Percentiles rank a stretch among this genome's conserved stretches.
Conservation (phyloP, 1,140 invertebrate genomes). For the Idris sp. region DNA sequence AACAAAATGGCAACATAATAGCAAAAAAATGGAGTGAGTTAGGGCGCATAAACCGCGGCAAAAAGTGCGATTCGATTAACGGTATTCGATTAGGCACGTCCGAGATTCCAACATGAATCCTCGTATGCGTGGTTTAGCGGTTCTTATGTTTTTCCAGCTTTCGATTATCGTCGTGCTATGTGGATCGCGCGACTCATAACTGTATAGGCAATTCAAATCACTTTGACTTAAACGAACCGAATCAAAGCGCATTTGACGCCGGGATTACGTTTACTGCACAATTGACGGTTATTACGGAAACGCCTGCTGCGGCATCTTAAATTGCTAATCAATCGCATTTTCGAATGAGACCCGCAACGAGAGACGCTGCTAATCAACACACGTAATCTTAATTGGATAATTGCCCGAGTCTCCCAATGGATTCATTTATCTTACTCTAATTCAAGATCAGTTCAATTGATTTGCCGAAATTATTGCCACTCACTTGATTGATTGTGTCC, state of each 20-base stretch:
- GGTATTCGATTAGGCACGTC: conserved; percentile 61
- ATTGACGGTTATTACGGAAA: conserved; percentile 45
- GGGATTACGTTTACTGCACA: conserved; percentile 37
- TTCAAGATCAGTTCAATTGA: no score
- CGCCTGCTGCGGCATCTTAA: conserved; percentile 12
- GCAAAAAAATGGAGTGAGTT: conserved; percentile 18
- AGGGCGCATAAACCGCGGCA: conserved; percentile 32
- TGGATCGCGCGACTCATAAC: conserved; percentile 50
- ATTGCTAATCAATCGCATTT: conserved; percentile 28
- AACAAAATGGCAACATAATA: no score
- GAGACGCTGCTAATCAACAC: no score
- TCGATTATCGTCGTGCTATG: conserved; percentile 51
- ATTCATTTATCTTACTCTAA: no score
- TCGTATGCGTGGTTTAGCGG: conserved; percentile 49
- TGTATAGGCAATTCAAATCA: conserved; percentile 52
- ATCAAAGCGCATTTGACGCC: conserved; percentile 48
- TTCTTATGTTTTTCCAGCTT: conserved; percentile 57
- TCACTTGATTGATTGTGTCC: no score
- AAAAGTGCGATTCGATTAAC: conserved; percentile 61
- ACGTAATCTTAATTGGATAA: no score
- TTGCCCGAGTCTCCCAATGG: no score
- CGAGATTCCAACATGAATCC: conserved; percentile 56
- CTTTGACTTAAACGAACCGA: conserved; percentile 53
- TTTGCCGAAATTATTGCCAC: no score
- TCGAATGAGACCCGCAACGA: no score